Evolutionary conservation across 2,113 vertebrate species (phyloP).

Genomic region (Leuciscus idus): DNA sequence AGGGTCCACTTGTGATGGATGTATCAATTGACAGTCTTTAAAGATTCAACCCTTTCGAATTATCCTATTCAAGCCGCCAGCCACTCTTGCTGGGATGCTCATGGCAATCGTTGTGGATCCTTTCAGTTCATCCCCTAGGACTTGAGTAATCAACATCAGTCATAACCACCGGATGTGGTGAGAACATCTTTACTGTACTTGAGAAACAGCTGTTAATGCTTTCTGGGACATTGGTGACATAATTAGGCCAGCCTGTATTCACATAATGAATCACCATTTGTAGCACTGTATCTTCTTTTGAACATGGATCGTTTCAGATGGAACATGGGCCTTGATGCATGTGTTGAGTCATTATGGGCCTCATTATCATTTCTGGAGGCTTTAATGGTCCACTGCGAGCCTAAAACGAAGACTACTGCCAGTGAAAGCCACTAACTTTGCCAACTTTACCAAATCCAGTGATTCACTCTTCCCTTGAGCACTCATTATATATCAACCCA

Average conservation of each 20-base stretch:
- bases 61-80: background rate
- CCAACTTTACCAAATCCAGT: background rate
- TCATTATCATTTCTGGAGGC: background rate
- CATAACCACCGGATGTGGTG: constrained; percentile 1
- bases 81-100: background rate
- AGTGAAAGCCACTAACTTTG: background rate
- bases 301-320: background rate
- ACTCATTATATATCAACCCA: background rate
- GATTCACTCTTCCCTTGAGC: background rate
- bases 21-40: background rate
- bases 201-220: constrained; percentile 21
- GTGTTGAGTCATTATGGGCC: background rate
- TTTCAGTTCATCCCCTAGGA: background rate
- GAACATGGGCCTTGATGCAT: background rate
- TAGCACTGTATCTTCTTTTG: background rate
- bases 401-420: background rate
- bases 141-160: background rate
- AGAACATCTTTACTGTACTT: constrained; percentile 2
- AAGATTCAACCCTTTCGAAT: background rate
- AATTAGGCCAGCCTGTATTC: constrained; percentile 13
- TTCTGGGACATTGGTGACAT: background rate
- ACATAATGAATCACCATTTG: background rate
- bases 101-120: background rate
- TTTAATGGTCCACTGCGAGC: background rate
- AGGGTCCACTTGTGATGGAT: background rate